phyloP scores from a whole-genome alignment of 1,140 invertebrate genomes.

The Atta texana region DNA sequence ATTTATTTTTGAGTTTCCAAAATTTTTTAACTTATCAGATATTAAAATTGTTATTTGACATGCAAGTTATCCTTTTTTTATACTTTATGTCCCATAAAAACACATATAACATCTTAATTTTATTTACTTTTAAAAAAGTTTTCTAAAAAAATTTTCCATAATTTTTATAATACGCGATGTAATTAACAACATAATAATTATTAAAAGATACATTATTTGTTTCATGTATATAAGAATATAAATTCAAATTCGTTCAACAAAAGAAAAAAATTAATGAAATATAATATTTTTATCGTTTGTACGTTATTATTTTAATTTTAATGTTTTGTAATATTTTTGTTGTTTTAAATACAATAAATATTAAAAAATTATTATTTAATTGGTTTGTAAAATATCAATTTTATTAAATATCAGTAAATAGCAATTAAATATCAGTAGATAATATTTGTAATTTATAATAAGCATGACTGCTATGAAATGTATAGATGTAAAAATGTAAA shows the following conservation, averaged over 20 bases:
- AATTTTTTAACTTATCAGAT: slow-evolving; percentile 3
- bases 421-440: slow-evolving; percentile 4
- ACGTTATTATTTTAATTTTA: too few relatives aligned
- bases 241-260: neutral
- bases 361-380: neutral
- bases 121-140: neutral
- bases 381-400: neutral
- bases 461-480: neutral
- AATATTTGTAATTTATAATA: neutral
- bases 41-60: slow-evolving; percentile 5
- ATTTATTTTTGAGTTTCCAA: slow-evolving; percentile 18
- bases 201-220: neutral
- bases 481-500: neutral
- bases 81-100: neutral
- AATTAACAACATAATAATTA: too few relatives aligned
- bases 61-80: neutral
- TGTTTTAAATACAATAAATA: neutral
- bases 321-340: too few relatives aligned
- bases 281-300: too few relatives aligned
- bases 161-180: neutral
- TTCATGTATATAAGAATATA: neutral
- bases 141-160: neutral
- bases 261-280: neutral
- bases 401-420: slow-evolving; percentile 4
- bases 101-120: neutral